These are phyloP conservation scores for Hermodice carunculata DNA, from an alignment of 2,888 invertebrate species.

Conservation along the genomic window DNA sequence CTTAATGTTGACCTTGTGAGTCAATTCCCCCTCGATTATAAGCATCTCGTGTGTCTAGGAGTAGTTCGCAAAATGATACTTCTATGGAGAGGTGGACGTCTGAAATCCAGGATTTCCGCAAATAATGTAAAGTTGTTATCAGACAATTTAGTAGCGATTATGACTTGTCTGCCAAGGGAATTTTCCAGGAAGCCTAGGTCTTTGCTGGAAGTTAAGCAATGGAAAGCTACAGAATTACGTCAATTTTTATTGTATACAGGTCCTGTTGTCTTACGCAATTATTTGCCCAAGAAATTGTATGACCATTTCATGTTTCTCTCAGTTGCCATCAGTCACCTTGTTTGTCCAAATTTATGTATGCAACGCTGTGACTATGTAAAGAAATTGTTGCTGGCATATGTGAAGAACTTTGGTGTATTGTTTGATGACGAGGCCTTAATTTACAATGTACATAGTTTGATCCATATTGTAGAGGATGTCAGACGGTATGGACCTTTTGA, in stretches of 20 bases:
- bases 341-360: background rate
- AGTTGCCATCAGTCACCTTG: background rate
- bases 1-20: background rate
- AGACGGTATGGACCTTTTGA: background rate
- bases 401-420: background rate
- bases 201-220: background rate
- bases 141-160: background rate
- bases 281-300: background rate
- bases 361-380: background rate
- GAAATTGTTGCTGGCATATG: background rate
- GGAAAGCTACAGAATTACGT: slow-evolving; percentile 1
- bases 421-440: background rate
- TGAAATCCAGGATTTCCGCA: background rate
- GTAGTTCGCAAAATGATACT: background rate
- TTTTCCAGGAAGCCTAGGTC: background rate
- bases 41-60: background rate
- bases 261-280: background rate
- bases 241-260: slow-evolving; percentile 1
- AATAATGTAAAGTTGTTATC: background rate
- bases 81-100: background rate
- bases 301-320: background rate
- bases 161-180: background rate
- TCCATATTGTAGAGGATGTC: background rate
- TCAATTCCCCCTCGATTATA: background rate
- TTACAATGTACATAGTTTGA: no score